phyloP scores from a whole-genome alignment of 2,797 vertebrate species.

The Pseudomugil tenellus region DNA sequence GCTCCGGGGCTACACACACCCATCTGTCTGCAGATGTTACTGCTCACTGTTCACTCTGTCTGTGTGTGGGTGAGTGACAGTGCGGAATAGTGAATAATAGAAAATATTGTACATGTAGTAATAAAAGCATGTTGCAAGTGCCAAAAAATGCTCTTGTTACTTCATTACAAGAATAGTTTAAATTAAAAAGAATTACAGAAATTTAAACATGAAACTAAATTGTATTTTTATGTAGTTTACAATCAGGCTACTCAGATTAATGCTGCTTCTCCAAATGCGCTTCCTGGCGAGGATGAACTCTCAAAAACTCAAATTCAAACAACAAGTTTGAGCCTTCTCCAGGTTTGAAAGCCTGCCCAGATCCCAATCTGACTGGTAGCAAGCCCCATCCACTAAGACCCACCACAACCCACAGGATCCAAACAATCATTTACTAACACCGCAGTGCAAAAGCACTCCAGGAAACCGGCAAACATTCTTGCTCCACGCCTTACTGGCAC shows the following conservation, averaged over 20 bases:
- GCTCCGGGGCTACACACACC: constrained; percentile 78
- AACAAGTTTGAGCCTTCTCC: background rate
- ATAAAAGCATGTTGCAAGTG: constrained; percentile 26
- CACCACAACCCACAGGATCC: background rate
- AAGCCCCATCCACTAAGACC: background rate
- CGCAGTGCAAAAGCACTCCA: background rate
- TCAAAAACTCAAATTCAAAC: background rate
- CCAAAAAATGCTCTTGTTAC: constrained; percentile 9
- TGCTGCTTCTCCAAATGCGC: background rate
- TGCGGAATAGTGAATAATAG: constrained; percentile 56
- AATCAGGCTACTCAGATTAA: too few relatives aligned
- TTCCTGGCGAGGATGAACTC: background rate
- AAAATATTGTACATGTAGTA: constrained; percentile 42
- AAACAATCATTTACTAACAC: background rate
- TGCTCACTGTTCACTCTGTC: constrained; percentile 50
- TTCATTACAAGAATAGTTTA: constrained; percentile 2
- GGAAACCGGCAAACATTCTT: background rate
- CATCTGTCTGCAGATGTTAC: constrained; percentile 82
- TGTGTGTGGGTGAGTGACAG: constrained; percentile 35
- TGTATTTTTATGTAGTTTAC: background rate
- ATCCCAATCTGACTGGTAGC: background rate
- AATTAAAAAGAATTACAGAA: background rate
- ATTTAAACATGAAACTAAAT: background rate
- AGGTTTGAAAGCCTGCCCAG: background rate
- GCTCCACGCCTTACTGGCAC: too few relatives aligned